Evolutionary conservation across 1,140 invertebrate genomes (phyloP), one percentile per base, ranked within the genome.

Genomic region (Holotrichia oblita): DNA sequence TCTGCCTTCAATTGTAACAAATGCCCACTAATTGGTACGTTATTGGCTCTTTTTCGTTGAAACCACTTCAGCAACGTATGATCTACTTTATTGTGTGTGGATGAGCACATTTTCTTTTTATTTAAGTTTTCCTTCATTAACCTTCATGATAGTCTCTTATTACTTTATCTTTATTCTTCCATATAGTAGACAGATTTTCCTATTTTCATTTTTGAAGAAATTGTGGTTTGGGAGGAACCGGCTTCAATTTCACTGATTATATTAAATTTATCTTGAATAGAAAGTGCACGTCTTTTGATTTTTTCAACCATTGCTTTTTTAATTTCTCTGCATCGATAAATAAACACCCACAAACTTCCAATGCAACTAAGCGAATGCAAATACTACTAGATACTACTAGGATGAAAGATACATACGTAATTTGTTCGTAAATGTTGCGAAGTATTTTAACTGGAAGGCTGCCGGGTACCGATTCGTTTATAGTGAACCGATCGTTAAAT

Each of bases 161-260:
- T 48, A 48, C n/a, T 48, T 48, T 48, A 48, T 48, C n/a, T 48
- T 48, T 48, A 48, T 48, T 48, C 44, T 48, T 48, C 44, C 44
- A 48, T 48, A 48, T 48, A 48, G 44, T 48, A 48, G 44, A 48
- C 44, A 48, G 44, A 48, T 48, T 48, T 2, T 6, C 7, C 44
- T 48, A 48, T 48, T 48, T 48, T 48, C 2, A 3, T 48, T 48
- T 48, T 48, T 48, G 44, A 48, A 48, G 44, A 48, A 48, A 48
- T 48, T 48, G 44, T 17, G 1, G 44, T 48, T 48, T 8, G 44
- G 44, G 44, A 48, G 44, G 44, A 48, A 48, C 44, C 44, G 10
- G 44, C n/a, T 14, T 48, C 44, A 48, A 48, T 48, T 3, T 48
- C 44, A 48, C 44, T 3, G 44, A 48, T 48, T 48, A 48, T 48